phyloP scores from a whole-genome alignment of 2,888 invertebrate species.

The Bimastos eiseni region DNA sequence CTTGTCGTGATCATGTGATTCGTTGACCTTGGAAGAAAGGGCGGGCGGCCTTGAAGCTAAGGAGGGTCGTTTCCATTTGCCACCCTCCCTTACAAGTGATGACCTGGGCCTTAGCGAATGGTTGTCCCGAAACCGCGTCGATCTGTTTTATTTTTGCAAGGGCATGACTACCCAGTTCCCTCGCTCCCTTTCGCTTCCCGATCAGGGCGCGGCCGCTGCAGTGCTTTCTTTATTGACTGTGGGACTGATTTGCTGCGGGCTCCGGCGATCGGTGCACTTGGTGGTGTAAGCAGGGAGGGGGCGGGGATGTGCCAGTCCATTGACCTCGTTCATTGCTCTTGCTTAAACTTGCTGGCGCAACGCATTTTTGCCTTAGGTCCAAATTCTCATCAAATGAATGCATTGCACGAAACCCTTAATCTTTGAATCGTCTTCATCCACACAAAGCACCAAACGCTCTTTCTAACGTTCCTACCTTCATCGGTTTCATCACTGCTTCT shows the following conservation, averaged over 20 bases:
- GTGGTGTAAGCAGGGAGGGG: background rate
- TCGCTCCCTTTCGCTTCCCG: background rate
- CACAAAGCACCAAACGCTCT: background rate
- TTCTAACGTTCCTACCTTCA: background rate
- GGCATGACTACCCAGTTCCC: background rate
- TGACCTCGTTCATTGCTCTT: background rate
- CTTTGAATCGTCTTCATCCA: background rate
- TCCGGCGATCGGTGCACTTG: background rate
- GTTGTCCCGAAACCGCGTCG: background rate
- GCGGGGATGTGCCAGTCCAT: background rate
- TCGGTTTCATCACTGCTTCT: background rate
- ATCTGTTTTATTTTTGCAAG: background rate
- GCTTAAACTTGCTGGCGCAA: background rate
- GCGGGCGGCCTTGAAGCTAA: background rate
- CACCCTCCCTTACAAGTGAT: background rate
- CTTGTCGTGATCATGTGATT: background rate
- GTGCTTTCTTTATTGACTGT: background rate
- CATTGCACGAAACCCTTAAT: background rate
- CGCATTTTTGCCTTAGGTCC: background rate
- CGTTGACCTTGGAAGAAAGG: background rate
- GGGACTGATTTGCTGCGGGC: background rate
- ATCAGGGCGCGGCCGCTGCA: background rate
- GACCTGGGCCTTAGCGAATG: background rate
- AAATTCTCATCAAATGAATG: background rate
- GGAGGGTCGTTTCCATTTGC: background rate